Conservation (phyloP, 2,797 vertebrate genomes). For the Artibeus lituratus region DNA sequence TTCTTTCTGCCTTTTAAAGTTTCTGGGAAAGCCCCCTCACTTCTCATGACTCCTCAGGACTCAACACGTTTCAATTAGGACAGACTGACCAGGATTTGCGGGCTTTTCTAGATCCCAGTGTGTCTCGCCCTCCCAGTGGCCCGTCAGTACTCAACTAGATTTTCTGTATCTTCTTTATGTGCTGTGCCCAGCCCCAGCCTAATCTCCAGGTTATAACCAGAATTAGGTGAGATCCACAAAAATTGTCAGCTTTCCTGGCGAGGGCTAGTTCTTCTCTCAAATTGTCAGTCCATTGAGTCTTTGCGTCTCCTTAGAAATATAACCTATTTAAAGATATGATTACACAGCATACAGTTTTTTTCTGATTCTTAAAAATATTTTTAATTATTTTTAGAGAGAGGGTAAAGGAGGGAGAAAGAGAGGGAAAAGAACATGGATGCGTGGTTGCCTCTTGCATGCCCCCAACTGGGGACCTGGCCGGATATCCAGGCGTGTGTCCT, state of each 20-base stretch:
- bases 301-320: background rate
- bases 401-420: no score
- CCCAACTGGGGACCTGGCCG: no score
- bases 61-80: background rate
- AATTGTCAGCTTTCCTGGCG: background rate
- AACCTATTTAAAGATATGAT: background rate
- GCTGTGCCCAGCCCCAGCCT: background rate
- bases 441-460: no score
- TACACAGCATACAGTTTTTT: background rate
- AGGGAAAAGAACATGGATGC: no score
- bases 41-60: background rate
- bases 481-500: no score
- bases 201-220: background rate
- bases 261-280: background rate
- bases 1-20: background rate
- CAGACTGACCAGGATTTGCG: background rate
- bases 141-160: background rate
- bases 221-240: background rate
- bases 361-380: no score
- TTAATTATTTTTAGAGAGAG: no score
- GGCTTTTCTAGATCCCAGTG: background rate
- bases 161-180: background rate
- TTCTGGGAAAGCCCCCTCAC: background rate
- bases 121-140: background rate
- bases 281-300: background rate